Conservation (phyloP, 2,888 invertebrate species). For the Gryllus longicercus region DNA sequence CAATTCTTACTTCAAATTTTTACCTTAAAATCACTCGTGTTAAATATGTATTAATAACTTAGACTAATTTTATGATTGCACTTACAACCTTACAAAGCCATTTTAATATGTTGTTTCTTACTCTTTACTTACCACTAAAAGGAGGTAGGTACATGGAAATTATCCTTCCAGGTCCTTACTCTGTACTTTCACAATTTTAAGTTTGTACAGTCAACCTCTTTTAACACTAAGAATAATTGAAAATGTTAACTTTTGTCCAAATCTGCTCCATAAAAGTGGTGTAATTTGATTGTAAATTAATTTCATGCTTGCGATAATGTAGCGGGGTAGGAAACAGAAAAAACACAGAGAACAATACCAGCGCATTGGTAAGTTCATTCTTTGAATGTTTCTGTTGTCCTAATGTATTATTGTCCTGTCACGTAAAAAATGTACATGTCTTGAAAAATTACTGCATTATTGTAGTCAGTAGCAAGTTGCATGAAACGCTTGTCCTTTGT, state of each 20-base stretch:
- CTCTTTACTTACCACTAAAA: no score
- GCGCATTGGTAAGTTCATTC: constrained; percentile 68
- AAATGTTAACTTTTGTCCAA: constrained; percentile 20
- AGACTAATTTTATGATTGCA: no score
- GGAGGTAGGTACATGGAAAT: no score
- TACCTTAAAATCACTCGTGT: no score
- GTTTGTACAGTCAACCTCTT: no score
- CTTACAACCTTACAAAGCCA: no score
- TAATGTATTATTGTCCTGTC: background rate
- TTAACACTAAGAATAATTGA: background rate
- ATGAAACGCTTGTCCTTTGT: background rate
- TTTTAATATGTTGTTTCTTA: no score
- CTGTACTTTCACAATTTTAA: no score
- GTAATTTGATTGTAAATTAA: constrained; percentile 41
- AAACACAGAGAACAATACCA: constrained; percentile 72
- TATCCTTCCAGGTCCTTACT: no score
- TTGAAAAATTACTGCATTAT: background rate
- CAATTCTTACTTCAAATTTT: no score
- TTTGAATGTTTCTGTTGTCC: constrained; percentile 25
- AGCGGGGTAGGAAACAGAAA: constrained; percentile 67
- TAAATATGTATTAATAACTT: no score
- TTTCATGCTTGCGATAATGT: constrained; percentile 57
- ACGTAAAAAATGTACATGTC: background rate
- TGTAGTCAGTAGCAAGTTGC: background rate
- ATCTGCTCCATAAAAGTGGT: constrained; percentile 19